phyloP scores from a whole-genome alignment of 64 coral and sea anemone species.

The Pocillopora damicornis region DNA sequence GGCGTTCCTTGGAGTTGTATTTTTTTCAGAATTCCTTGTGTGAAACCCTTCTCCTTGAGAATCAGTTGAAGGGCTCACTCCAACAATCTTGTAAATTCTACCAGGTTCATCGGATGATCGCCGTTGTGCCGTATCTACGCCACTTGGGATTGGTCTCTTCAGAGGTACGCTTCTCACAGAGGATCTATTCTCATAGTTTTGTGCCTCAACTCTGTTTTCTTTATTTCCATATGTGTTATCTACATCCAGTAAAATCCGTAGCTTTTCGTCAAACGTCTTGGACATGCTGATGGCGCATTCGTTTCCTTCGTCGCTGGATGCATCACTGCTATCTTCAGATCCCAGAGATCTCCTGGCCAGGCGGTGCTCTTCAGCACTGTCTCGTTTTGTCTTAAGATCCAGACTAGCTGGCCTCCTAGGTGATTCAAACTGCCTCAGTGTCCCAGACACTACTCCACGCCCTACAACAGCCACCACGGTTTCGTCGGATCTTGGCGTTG shows the following conservation, averaged over 20 bases:
- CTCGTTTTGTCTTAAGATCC: conserved; percentile 64
- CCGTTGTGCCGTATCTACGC: conserved; percentile 8
- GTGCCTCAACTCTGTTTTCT: background rate
- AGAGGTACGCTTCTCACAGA: conserved; percentile 56
- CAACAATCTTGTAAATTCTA: conserved; percentile 25
- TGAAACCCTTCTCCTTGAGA: background rate
- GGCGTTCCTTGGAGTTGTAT: background rate
- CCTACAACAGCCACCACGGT: conserved; percentile 67
- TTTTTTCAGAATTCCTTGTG: background rate
- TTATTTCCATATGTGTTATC: conserved; percentile 27
- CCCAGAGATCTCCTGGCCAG: conserved; percentile 34
- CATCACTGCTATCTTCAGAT: conserved; percentile 85
- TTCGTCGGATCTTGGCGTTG: conserved; percentile 39
- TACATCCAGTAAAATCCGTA: conserved; percentile 71
- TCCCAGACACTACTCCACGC: conserved; percentile 52
- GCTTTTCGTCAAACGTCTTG: conserved; percentile 94
- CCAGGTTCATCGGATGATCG: conserved; percentile 35
- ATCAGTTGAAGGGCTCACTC: conserved; percentile 13
- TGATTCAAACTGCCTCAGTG: conserved; percentile 35
- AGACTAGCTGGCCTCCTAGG: conserved; percentile 69
- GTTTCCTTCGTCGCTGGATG: conserved; percentile 66
- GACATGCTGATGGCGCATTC: conserved; percentile 78
- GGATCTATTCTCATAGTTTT: conserved; percentile 34
- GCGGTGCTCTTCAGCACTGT: conserved; percentile 57
- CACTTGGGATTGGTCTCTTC: background rate